Evolutionary conservation across 2,888 invertebrate genomes (phyloP).

Genomic region (Acrobasis repandana): DNA sequence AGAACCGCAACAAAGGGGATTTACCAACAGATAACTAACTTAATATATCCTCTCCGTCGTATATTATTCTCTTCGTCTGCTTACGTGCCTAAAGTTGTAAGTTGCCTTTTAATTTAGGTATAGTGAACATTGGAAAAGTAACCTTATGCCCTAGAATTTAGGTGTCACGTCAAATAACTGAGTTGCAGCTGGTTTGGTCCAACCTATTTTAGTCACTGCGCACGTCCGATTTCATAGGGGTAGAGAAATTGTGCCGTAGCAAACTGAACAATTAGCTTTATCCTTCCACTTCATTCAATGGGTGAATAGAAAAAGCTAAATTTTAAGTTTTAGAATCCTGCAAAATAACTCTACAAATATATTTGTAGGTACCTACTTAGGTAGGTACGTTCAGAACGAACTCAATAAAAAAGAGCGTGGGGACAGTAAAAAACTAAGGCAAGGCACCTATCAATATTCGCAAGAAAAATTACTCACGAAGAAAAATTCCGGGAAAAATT

Average conservation of each 20-base stretch:
- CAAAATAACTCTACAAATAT: no score
- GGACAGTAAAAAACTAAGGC: no score
- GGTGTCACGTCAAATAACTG: slow-evolving; percentile 14
- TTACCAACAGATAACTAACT: slow-evolving; percentile 25
- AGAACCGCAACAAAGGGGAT: slow-evolving; percentile 24
- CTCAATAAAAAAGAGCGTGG: neutral
- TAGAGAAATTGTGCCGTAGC: slow-evolving; percentile 20
- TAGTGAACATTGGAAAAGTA: slow-evolving; percentile 15
- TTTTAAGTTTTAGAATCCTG: neutral
- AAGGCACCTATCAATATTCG: neutral
- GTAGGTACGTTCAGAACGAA: neutral
- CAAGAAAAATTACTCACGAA: neutral
- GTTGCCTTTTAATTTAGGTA: slow-evolving; percentile 21
- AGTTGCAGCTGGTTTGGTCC: neutral
- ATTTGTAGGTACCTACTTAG: no score
- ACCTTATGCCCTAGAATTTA: slow-evolving; percentile 20
- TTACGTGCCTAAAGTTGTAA: slow-evolving; percentile 21
- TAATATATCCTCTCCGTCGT: slow-evolving; percentile 16
- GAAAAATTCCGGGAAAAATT: neutral
- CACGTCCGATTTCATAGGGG: slow-evolving; percentile 25
- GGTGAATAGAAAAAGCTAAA: neutral
- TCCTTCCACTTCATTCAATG: slow-evolving; percentile 10
- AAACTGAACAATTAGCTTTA: slow-evolving; percentile 1
- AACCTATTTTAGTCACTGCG: slow-evolving; percentile 22
- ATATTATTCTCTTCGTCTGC: slow-evolving; percentile 20